Evolutionary conservation across 1,140 invertebrate species (phyloP), one percentile per base, ranked within the genome.

Genomic region (Chymomyza costata): DNA sequence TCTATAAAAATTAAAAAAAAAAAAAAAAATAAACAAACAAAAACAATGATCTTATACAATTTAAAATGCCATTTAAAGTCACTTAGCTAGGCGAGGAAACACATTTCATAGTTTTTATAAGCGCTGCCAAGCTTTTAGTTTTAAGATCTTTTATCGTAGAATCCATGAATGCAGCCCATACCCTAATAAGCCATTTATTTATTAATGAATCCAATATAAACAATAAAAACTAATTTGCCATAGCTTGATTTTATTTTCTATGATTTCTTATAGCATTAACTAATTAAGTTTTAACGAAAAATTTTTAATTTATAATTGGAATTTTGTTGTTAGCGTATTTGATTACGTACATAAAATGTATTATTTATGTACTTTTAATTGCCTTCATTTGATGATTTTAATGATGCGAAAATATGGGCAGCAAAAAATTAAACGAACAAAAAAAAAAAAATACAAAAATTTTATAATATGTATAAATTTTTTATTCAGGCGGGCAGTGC

Each of bases 351-450:
- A 80, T 82, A 73, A 82, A 82, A 65, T 73, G 64, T 73, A 69
- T 69, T 73, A 73, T 82, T 82, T 82, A 82, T 82, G 56, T 63
- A 66, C 66, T 73, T 82, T 82, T 82, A 82, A 82, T 78, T 78
- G 68, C 64, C 80, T 60, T 82, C 67, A 82, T 82, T 82, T 73
- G 61, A 80, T 66, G 71, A 51, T 73, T 63, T 82, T 82, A 78
- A 80, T 80, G 73, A 80, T 73, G 53, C 74, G 73, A 73, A 78
- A 76, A 81, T 80, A 81, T 80, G 59, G 61, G 57, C 71, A 60
- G 73, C 71, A 62, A 49, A 46, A 70, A 61, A 74, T 65, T 6
- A 37, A 37, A 37, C 10, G 13, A 37, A 37, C 6, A 5, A 37
- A 37, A 5, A 37, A 37, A 37, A 37, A 3, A 39, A 39, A 16